Conservation (phyloP, 1,140 invertebrate species). For the Branchinecta lynchi region DNA sequence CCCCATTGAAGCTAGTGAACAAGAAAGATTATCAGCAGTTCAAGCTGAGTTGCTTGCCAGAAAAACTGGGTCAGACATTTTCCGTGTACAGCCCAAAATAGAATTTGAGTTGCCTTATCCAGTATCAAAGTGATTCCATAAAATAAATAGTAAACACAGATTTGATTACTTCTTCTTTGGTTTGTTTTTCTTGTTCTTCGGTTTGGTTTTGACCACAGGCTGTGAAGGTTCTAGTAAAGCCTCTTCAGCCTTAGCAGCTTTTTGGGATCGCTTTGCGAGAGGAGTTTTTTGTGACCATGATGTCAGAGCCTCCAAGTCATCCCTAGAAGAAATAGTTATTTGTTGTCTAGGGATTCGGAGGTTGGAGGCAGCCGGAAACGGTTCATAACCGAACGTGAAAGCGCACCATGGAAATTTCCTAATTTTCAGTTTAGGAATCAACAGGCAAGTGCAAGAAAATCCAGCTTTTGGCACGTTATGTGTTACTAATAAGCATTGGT, state of each 20-base stretch:
- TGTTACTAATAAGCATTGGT: too few relatives aligned
- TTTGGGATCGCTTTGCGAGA: not conserved
- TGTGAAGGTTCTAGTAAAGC: not conserved
- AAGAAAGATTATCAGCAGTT: slow-evolving; percentile 51
- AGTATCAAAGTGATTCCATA: too few relatives aligned
- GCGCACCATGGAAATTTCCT: too few relatives aligned
- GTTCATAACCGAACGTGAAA: too few relatives aligned
- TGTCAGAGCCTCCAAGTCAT: not conserved
- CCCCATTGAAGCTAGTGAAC: slow-evolving; percentile 48
- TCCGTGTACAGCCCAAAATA: not conserved
- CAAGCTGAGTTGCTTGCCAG: slow-evolving; percentile 37
- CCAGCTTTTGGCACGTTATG: too few relatives aligned
- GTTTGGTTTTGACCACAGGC: not conserved
- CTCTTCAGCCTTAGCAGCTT: not conserved
- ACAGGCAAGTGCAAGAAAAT: too few relatives aligned
- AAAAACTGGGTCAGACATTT: not conserved
- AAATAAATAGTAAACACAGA: not conserved
- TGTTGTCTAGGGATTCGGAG: too few relatives aligned
- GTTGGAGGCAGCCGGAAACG: too few relatives aligned
- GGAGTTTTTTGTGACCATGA: not conserved
- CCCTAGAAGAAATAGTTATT: not conserved
- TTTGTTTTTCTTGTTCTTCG: not conserved
- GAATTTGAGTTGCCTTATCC: not conserved
- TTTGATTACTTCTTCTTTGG: not conserved
- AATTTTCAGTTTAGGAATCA: too few relatives aligned